Percentiles rank a stretch among this genome's conserved stretches.
Conservation (phyloP, 2,797 vertebrate species). For the Phoebastria nigripes region DNA sequence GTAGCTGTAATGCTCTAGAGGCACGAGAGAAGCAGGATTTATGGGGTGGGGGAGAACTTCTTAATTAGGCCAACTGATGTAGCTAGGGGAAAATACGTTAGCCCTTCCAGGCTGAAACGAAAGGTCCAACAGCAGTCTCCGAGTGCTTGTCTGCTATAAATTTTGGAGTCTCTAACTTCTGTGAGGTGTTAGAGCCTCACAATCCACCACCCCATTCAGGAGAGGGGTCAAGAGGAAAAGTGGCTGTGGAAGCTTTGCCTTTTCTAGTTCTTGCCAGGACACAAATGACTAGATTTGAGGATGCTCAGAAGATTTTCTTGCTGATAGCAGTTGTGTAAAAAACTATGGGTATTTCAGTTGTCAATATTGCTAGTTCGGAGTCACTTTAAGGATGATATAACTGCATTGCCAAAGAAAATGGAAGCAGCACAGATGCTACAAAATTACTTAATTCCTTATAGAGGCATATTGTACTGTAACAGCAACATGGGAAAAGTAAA, state of each 20-base stretch:
- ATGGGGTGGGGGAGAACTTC: neutral
- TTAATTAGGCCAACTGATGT: neutral
- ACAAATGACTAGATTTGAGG: neutral
- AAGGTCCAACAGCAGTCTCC: neutral
- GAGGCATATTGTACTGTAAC: neutral
- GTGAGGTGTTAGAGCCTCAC: neutral
- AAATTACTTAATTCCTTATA: neutral
- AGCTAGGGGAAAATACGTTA: neutral
- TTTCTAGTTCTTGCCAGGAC: neutral
- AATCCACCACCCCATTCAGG: neutral
- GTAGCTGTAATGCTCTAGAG: neutral
- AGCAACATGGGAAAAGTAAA: conserved; percentile 26
- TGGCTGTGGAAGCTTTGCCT: neutral
- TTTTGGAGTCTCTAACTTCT: neutral
- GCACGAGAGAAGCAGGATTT: neutral
- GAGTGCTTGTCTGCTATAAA: neutral
- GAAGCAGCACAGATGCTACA: neutral
- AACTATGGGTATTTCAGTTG: neutral
- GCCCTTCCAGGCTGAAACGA: neutral
- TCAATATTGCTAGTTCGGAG: neutral
- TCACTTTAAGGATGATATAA: neutral
- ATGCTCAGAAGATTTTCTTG: neutral
- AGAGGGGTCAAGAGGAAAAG: neutral
- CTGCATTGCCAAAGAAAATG: neutral
- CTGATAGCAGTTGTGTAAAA: neutral